phyloP scores from a whole-genome alignment of 1,140 invertebrate genomes.

The Eufriesea mexicana region DNA sequence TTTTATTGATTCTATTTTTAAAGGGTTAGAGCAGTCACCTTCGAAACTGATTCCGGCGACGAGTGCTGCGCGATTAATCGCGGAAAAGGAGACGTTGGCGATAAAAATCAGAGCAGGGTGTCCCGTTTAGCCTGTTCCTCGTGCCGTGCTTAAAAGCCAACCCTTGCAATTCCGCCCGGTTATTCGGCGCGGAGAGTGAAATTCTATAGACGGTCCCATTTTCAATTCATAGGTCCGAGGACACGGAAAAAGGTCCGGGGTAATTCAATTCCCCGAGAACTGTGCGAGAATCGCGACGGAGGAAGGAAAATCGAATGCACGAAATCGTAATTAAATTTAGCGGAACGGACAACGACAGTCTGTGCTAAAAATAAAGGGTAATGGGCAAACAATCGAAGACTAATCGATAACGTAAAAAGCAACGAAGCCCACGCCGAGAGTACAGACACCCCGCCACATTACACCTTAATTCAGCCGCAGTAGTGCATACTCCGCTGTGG shows the following conservation, averaged over 20 bases:
- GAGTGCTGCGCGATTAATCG: not conserved
- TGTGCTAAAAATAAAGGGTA: conserved; percentile 73
- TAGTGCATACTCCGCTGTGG: conserved; percentile 55
- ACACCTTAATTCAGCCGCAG: conserved; percentile 67
- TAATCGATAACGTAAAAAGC: conserved; percentile 72
- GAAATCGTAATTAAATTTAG: conserved; percentile 67
- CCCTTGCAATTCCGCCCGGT: not conserved
- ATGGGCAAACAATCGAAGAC: conserved; percentile 73
- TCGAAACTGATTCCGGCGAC: conserved; percentile 1
- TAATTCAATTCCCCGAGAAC: not conserved
- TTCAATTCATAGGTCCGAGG: not conserved
- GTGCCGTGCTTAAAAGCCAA: not conserved
- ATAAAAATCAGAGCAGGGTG: not conserved
- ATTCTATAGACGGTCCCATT: not conserved
- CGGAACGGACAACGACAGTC: conserved; percentile 65
- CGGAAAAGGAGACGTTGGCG: not conserved
- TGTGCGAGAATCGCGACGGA: too few relatives aligned
- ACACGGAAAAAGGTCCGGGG: not conserved
- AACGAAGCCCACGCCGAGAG: conserved; percentile 20
- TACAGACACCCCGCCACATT: conserved; percentile 57
- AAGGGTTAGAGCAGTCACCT: conserved; percentile 37
- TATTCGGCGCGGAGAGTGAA: too few relatives aligned
- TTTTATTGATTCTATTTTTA: conserved; percentile 59
- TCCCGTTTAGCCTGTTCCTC: not conserved
- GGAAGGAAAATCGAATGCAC: not conserved